Evolutionary conservation across 2,888 invertebrate species (phyloP).

Genomic region (Lasioglossum pauxillum): DNA sequence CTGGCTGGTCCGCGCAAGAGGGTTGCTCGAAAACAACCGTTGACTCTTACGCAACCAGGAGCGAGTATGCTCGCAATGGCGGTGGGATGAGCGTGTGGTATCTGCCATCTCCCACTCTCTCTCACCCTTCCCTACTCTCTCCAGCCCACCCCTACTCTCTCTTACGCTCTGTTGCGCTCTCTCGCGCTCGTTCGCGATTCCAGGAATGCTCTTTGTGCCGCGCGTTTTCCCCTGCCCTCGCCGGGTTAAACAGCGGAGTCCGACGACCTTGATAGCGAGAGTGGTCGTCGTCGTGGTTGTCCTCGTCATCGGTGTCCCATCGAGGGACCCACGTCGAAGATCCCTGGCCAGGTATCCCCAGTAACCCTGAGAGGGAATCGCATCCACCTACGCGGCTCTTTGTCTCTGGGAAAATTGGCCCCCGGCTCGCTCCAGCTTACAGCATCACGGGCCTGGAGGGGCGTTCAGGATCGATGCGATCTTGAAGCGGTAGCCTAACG

Average conservation of each 20-base stretch:
- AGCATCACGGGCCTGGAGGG: not conserved
- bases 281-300: conserved; percentile 45
- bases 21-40: conserved; percentile 77
- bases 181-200: conserved; percentile 68
- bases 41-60: conserved; percentile 79
- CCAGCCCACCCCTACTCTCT: not conserved
- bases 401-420: conserved; percentile 48
- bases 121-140: not conserved
- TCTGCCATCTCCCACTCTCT: conserved; percentile 18
- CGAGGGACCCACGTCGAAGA: conserved; percentile 19
- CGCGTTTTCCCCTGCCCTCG: conserved; percentile 43
- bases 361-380: conserved; percentile 34
- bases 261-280: conserved; percentile 76
- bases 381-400: conserved; percentile 53
- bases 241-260: conserved; percentile 47
- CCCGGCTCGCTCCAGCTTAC: not conserved
- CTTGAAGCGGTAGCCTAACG: conserved; percentile 19
- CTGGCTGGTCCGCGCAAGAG: conserved; percentile 21
- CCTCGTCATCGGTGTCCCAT: conserved; percentile 30
- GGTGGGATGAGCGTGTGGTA: conserved; percentile 16
- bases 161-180: not conserved
- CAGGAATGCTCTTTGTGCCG: conserved; percentile 82
- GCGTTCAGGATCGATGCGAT: conserved; percentile 33
- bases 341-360: conserved; percentile 40
- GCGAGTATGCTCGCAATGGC: conserved; percentile 42